Conservation (phyloP, 2,888 invertebrate genomes). For the Sycophila texana region DNA sequence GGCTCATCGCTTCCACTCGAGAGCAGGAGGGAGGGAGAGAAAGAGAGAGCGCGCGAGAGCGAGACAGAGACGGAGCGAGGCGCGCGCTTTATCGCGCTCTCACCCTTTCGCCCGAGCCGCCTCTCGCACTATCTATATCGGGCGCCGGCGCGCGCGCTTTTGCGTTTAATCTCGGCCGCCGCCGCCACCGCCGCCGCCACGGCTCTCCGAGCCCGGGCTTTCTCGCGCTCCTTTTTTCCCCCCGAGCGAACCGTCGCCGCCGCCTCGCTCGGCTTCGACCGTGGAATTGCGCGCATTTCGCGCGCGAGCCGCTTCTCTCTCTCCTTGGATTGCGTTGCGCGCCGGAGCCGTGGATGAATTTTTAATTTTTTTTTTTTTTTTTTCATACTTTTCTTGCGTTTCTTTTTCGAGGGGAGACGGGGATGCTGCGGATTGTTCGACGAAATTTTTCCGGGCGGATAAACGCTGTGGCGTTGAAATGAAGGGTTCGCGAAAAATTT, state of each 20-base stretch:
- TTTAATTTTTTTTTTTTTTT: no score
- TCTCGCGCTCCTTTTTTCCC: conserved; percentile 21
- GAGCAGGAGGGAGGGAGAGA: conserved; percentile 22
- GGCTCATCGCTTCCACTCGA: conserved; percentile 72
- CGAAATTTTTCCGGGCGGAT: no score
- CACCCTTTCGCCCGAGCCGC: conserved; percentile 41
- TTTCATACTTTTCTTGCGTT: no score
- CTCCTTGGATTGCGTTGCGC: no score
- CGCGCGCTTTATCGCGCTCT: conserved; percentile 42
- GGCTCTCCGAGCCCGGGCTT: conserved; percentile 29
- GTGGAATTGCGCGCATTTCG: conserved; percentile 5
- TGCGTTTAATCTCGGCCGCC: conserved; percentile 56
- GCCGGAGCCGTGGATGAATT: no score
- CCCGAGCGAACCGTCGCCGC: conserved; percentile 14
- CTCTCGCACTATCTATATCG: conserved; percentile 9
- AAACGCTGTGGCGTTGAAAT: no score
- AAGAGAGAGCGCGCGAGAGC: conserved; percentile 3
- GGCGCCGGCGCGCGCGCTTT: conserved; percentile 11
- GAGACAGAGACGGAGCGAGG: not conserved
- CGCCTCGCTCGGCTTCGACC: not conserved
- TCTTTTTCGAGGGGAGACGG: no score
- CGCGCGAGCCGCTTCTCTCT: conserved; percentile 20
- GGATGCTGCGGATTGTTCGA: no score
- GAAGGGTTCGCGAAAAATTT: no score
- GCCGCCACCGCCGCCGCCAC: conserved; percentile 12